A percentile compares a stretch with the other conserved stretches of the same genome.
These are phyloP conservation scores for Phrynocephalus guinanensis DNA, from an alignment of 2,797 vertebrate species.

Conservation along the genomic window DNA sequence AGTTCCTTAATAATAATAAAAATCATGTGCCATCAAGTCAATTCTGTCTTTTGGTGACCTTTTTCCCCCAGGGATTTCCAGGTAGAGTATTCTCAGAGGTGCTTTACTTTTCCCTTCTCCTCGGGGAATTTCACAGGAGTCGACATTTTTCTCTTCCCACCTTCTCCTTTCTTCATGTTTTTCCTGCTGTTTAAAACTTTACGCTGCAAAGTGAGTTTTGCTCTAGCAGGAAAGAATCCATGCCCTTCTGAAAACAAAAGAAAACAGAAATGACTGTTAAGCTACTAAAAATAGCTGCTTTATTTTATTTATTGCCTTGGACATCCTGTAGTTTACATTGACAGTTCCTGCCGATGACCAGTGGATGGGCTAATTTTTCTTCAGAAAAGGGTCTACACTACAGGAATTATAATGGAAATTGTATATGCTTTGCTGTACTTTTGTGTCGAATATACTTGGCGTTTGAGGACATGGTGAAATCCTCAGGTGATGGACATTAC, in stretches of 20 bases:
- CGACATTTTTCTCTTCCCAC: slow-evolving; percentile 30
- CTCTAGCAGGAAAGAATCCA: slow-evolving; percentile 60
- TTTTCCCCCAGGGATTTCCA: too few species aligned
- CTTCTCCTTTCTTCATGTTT: slow-evolving; percentile 43
- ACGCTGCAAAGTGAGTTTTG: slow-evolving; percentile 67
- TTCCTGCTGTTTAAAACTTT: slow-evolving; percentile 63
- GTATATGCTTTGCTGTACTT: too few species aligned
- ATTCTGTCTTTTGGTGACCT: too few species aligned
- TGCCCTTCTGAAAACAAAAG: slow-evolving; percentile 53
- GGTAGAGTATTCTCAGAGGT: too few species aligned
- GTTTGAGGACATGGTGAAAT: not conserved
- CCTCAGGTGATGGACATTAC: not conserved
- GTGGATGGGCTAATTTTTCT: slow-evolving; percentile 34
- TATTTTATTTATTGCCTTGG: slow-evolving; percentile 18
- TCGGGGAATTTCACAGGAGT: slow-evolving; percentile 2
- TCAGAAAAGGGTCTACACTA: not conserved
- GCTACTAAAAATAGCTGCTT: not conserved
- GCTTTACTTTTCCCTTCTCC: too few species aligned
- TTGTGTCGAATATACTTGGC: not conserved
- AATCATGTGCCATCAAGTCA: too few species aligned
- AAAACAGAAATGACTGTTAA: not conserved
- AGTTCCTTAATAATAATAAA: slow-evolving; percentile 56
- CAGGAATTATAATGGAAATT: not conserved
- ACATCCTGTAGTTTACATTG: slow-evolving; percentile 24
- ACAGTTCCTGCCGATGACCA: slow-evolving; percentile 24